Percentiles rank a stretch among this genome's conserved stretches.
Conservation (phyloP, 2,888 invertebrate genomes). For the Melipona beecheii region DNA sequence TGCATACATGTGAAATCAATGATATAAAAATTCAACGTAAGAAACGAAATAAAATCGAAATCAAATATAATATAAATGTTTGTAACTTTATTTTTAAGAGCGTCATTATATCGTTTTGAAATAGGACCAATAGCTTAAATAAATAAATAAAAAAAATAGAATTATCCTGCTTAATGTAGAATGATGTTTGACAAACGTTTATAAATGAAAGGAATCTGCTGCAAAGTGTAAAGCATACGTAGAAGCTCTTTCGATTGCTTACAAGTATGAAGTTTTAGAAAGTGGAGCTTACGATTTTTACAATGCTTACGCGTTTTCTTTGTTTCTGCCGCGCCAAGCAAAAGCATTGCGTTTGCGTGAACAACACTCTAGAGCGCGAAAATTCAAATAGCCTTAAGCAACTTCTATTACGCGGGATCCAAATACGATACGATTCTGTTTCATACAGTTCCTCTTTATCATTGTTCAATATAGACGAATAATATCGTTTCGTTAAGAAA, state of each 20-base stretch:
- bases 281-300: slow-evolving; percentile 1
- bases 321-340: background rate
- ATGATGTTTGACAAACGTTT: background rate
- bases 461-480: slow-evolving; percentile 20
- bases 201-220: background rate
- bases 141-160: no score
- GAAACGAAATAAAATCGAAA: background rate
- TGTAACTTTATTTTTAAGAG: background rate
- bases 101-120: background rate
- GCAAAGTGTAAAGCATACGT: background rate
- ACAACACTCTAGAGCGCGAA: background rate
- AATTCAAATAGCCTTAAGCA: slow-evolving; percentile 18
- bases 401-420: slow-evolving; percentile 11
- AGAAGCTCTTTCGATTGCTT: slow-evolving; percentile 5
- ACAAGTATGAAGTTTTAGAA: slow-evolving; percentile 7
- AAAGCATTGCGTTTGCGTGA: background rate
- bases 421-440: slow-evolving; percentile 12
- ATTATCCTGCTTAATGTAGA: background rate
- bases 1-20: background rate
- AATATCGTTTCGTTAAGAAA: slow-evolving; percentile 16
- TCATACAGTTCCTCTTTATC: slow-evolving; percentile 15
- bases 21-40: background rate
- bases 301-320: background rate
- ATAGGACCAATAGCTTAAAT: background rate
- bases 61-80: background rate